Conservation (phyloP, 2,113 vertebrate species). For the Eulemur macaco region DNA sequence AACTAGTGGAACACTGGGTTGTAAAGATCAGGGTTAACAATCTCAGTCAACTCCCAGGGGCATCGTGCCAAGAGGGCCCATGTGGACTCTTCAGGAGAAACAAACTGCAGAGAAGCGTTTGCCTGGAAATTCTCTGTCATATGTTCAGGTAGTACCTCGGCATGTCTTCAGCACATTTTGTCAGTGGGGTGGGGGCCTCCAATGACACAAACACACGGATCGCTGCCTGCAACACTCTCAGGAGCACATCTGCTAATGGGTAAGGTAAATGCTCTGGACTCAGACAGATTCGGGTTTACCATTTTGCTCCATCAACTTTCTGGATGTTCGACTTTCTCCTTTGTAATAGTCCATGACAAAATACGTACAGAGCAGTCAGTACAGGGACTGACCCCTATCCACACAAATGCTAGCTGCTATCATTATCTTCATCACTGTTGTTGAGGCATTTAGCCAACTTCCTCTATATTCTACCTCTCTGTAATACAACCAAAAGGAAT, state of each 20-base stretch:
- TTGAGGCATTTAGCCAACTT: neutral
- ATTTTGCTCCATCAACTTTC: neutral
- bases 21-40: neutral
- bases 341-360: neutral
- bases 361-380: neutral
- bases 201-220: neutral
- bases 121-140: neutral
- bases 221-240: neutral
- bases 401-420: neutral
- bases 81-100: conserved; percentile 27
- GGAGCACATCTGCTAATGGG: neutral
- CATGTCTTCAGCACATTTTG: neutral
- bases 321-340: neutral
- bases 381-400: neutral
- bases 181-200: neutral
- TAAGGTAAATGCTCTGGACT: neutral
- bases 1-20: neutral
- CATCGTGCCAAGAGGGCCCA: neutral
- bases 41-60: neutral
- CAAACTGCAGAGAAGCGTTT: neutral
- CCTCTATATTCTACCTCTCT: neutral
- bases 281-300: neutral
- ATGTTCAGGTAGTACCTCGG: neutral
- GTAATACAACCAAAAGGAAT: neutral
- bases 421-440: neutral